Conservation (phyloP, 2,113 vertebrate species). For the Gasterosteus nipponicus region DNA sequence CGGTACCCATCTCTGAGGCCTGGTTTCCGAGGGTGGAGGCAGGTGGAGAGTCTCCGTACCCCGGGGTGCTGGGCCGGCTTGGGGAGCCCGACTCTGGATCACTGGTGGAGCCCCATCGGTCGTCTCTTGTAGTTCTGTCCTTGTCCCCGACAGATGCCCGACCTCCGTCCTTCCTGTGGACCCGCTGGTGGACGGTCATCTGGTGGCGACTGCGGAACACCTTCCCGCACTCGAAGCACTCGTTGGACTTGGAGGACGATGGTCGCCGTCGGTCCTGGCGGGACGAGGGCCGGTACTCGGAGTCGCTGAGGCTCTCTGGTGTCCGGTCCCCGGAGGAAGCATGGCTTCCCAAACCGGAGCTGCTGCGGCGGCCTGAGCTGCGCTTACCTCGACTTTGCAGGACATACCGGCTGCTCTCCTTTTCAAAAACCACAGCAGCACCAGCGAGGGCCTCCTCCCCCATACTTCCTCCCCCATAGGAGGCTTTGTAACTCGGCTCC, state of each 20-base stretch:
- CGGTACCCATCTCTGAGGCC: slow-evolving; percentile 81
- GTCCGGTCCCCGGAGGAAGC: slow-evolving; percentile 75
- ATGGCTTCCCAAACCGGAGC: slow-evolving; percentile 64
- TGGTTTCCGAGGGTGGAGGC: slow-evolving; percentile 84
- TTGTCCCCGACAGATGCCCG: slow-evolving; percentile 74
- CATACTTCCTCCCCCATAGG: slow-evolving; percentile 64
- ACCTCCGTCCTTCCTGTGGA: slow-evolving; percentile 87
- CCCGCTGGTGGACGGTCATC: slow-evolving; percentile 92
- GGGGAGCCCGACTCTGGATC: slow-evolving; percentile 88
- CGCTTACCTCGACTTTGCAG: slow-evolving; percentile 88
- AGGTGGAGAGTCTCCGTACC: slow-evolving; percentile 86
- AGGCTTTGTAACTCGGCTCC: slow-evolving; percentile 83
- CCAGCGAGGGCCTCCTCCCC: slow-evolving; percentile 82
- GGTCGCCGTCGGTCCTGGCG: slow-evolving; percentile 84
- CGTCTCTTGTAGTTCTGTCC: slow-evolving; percentile 58
- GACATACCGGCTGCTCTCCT: slow-evolving; percentile 87
- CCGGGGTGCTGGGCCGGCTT: slow-evolving; percentile 88
- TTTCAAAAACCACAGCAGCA: slow-evolving; percentile 87
- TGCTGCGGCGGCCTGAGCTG: slow-evolving; percentile 77
- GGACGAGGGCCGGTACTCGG: slow-evolving; percentile 85
- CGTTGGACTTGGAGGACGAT: slow-evolving; percentile 82
- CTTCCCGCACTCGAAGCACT: slow-evolving; percentile 96
- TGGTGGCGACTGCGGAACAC: slow-evolving; percentile 96
- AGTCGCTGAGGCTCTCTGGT: slow-evolving; percentile 76
- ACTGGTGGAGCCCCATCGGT: slow-evolving; percentile 86